A percentile compares a stretch with the other conserved stretches of the same genome.
Evolutionary conservation across 2,113 vertebrate species (phyloP).

Genomic region (Triplophysa tibetana): DNA sequence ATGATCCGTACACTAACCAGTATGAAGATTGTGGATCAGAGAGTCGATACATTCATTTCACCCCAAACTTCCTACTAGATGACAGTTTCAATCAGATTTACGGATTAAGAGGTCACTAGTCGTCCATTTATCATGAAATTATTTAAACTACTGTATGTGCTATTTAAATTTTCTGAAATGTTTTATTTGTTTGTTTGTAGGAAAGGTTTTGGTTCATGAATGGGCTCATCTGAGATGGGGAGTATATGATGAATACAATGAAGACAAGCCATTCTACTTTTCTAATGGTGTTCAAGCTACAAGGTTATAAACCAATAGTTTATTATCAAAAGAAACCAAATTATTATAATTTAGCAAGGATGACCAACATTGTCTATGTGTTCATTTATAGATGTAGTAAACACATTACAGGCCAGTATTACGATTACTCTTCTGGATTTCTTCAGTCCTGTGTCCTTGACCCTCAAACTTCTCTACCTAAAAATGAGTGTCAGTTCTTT

Average conservation of each 20-base stretch:
- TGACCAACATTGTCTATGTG: not conserved
- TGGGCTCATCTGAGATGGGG: no score
- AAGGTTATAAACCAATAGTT: slow-evolving; percentile 57
- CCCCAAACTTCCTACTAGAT: slow-evolving; percentile 60
- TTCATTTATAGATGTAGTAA: slow-evolving; percentile 28
- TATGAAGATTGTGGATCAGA: slow-evolving; percentile 48
- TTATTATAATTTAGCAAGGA: not conserved
- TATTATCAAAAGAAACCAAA: not conserved
- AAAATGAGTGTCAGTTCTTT: slow-evolving; percentile 24
- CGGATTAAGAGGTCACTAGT: slow-evolving; percentile 62
- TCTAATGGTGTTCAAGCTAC: slow-evolving; percentile 61
- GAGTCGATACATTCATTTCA: no score
- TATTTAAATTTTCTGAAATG: not conserved
- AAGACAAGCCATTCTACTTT: slow-evolving; percentile 64
- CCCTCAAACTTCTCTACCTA: not conserved
- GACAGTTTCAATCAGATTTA: slow-evolving; percentile 57
- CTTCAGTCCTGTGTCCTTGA: not conserved
- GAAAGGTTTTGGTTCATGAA: slow-evolving; percentile 42
- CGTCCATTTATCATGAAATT: not conserved
- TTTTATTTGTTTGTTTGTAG: slow-evolving; percentile 53
- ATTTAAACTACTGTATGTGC: not conserved
- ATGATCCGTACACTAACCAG: slow-evolving; percentile 69
- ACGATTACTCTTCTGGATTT: not conserved
- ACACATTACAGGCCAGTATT: not conserved
- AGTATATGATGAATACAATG: slow-evolving; percentile 71